These are phyloP conservation scores for Julus scanicus DNA, from an alignment of 2,888 invertebrate species.

Conservation along the genomic window DNA sequence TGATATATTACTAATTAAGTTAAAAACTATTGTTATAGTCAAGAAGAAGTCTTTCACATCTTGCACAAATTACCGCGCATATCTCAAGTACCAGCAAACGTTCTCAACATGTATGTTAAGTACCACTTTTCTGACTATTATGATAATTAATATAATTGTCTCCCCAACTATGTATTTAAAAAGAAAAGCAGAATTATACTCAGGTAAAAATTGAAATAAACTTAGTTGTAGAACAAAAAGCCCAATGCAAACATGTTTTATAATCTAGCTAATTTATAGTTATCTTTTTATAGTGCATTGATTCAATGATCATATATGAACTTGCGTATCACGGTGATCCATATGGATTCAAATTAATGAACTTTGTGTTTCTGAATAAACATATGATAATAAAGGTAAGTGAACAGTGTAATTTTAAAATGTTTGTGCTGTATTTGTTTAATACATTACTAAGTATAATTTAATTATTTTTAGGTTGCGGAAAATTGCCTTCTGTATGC, in stretches of 20 bases:
- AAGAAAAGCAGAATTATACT: too few species aligned
- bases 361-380: neutral
- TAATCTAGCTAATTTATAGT: too few species aligned
- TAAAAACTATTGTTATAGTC: neutral
- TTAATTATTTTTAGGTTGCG: too few species aligned
- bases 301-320: neutral
- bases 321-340: neutral
- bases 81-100: neutral
- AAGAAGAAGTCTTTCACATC: neutral
- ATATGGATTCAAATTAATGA: neutral
- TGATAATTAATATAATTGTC: neutral
- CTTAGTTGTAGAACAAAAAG: too few species aligned
- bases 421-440: too few species aligned
- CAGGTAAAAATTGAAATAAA: too few species aligned
- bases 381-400: too few species aligned
- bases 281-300: neutral
- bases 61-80: neutral
- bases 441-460: too few species aligned
- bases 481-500: too few species aligned
- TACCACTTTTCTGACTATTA: neutral
- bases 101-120: neutral
- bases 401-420: too few species aligned
- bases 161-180: too few species aligned
- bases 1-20: neutral
- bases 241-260: too few species aligned